A percentile compares a stretch with the other conserved stretches of the same genome.
phyloP scores from a whole-genome alignment of 1,140 invertebrate species.

The Trachymyrmex cornetzi region DNA sequence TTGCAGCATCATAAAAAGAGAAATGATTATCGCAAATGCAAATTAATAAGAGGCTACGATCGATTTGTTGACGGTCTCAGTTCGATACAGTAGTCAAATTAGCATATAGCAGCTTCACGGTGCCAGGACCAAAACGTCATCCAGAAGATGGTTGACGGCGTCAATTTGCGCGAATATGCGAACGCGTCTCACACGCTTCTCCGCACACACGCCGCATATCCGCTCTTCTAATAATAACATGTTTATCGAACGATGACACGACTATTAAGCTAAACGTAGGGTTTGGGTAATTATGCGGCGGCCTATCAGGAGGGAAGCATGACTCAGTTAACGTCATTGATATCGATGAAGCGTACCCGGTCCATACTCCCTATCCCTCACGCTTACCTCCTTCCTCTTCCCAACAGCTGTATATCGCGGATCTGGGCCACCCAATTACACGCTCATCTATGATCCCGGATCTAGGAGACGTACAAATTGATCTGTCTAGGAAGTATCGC shows the following conservation, averaged over 20 bases:
- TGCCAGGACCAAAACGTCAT: neutral
- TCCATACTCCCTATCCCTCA: constrained; percentile 22
- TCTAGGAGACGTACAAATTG: constrained; percentile 83
- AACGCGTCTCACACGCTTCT: constrained; percentile 3
- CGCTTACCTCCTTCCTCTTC: constrained; percentile 19
- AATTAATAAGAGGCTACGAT: neutral
- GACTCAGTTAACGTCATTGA: constrained; percentile 82
- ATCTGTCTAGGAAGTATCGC: constrained; percentile 79
- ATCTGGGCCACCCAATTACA: constrained; percentile 84
- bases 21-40: neutral
- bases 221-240: constrained; percentile 80
- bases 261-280: constrained; percentile 78
- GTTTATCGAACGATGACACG: constrained; percentile 80
- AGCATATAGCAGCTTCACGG: neutral
- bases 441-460: constrained; percentile 82
- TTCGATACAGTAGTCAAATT: neutral
- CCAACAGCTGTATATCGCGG: constrained; percentile 42
- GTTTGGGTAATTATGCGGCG: constrained; percentile 81
- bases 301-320: constrained; percentile 80
- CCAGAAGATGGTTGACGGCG: constrained; percentile 15
- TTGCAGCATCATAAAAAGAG: neutral
- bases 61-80: neutral
- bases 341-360: constrained; percentile 79
- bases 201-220: constrained; percentile 7
- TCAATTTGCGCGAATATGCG: constrained; percentile 67